A percentile compares a stretch with the other conserved stretches of the same genome.
phyloP scores from a whole-genome alignment of 1,140 invertebrate species.

The Drosophila ananassae region DNA sequence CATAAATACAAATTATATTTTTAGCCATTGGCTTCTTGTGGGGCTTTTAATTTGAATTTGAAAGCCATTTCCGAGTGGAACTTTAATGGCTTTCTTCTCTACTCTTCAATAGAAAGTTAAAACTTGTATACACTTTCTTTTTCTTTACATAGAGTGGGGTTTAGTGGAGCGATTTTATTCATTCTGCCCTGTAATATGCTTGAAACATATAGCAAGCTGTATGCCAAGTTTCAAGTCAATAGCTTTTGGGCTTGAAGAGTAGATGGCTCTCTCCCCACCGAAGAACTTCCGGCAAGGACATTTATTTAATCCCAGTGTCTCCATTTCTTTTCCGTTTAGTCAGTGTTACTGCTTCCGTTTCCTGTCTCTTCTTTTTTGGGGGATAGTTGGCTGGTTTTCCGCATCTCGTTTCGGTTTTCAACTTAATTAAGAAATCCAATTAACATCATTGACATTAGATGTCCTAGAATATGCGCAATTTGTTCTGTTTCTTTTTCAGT shows the following conservation, averaged over 20 bases:
- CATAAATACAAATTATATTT: not conserved
- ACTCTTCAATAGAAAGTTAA: not conserved
- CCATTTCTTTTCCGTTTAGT: not conserved
- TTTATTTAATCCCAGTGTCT: slow-evolving; percentile 4
- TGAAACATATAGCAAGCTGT: no score
- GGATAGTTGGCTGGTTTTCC: slow-evolving; percentile 1
- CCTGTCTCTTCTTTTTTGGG: not conserved
- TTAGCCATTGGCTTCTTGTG: not conserved
- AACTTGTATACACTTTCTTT: no score
- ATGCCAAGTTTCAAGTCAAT: no score
- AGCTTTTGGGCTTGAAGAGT: no score
- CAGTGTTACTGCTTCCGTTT: slow-evolving; percentile 5
- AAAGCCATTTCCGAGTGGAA: not conserved
- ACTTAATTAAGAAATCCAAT: slow-evolving; percentile 81
- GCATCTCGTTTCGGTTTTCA: slow-evolving; percentile 50
- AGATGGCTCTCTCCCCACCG: no score
- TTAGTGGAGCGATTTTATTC: no score
- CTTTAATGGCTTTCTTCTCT: not conserved
- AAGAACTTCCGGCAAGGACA: not conserved
- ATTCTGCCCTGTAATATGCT: no score
- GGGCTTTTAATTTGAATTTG: not conserved
- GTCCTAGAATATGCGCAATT: slow-evolving; percentile 76
- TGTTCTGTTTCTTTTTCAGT: slow-evolving; percentile 53
- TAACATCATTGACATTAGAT: slow-evolving; percentile 79
- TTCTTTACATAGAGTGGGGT: no score